phyloP scores from a whole-genome alignment of 2,113 vertebrate species.

The Protobothrops mucrosquamatus region DNA sequence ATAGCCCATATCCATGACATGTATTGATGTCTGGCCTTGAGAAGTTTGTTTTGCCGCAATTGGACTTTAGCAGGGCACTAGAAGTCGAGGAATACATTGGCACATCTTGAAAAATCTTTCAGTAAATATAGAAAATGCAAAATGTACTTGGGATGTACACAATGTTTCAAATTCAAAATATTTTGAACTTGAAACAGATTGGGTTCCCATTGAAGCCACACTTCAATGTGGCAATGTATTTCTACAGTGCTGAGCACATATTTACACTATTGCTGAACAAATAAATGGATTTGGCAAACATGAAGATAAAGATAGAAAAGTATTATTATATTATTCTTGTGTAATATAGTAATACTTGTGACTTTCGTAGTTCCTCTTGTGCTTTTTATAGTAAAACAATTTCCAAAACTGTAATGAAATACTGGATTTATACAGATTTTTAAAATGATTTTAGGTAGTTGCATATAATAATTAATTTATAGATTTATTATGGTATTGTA shows the following conservation, averaged over 20 bases:
- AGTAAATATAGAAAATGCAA: not conserved
- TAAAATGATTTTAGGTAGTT: not conserved
- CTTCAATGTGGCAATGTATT: not conserved
- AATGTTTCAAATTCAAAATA: not conserved
- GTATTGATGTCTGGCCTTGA: not conserved
- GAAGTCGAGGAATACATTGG: not conserved
- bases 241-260: not conserved
- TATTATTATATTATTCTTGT: not conserved
- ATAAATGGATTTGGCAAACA: not conserved
- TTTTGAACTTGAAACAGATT: not conserved
- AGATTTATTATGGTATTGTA: not conserved
- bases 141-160: not conserved
- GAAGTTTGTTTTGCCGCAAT: not conserved
- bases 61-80: not conserved
- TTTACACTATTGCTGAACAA: not conserved
- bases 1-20: not conserved
- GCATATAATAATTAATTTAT: slow-evolving; percentile 32
- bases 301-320: not conserved
- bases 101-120: not conserved
- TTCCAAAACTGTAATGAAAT: not conserved
- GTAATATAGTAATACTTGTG: not conserved
- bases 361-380: not conserved
- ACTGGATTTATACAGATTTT: slow-evolving; percentile 5
- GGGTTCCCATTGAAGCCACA: not conserved
- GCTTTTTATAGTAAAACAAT: not conserved